A percentile compares a stretch with the other conserved stretches of the same genome.
These are phyloP conservation scores for Sebastes elongatus DNA, from an alignment of 2,797 vertebrate species.

Conservation along the genomic window DNA sequence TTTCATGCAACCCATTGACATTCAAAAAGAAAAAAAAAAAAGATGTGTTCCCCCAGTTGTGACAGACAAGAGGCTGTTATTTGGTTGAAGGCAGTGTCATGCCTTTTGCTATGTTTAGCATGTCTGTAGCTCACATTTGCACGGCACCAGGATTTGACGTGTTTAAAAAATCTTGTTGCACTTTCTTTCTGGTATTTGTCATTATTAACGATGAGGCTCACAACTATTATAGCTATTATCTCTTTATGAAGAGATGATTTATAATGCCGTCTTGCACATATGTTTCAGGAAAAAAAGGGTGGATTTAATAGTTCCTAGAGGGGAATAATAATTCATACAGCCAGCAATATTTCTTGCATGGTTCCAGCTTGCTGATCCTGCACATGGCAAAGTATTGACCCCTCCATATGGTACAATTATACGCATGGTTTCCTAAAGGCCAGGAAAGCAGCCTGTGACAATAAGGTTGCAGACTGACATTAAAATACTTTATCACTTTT, in stretches of 20 bases:
- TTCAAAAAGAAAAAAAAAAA: slow-evolving; percentile 10
- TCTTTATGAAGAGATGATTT: not conserved
- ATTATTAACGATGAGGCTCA: not conserved
- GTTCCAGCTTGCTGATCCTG: slow-evolving; percentile 1
- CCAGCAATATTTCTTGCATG: not conserved
- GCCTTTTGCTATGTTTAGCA: slow-evolving; percentile 6
- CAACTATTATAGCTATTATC: not conserved
- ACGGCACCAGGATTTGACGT: not conserved
- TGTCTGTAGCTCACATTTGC: slow-evolving; percentile 7
- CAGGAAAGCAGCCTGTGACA: not conserved
- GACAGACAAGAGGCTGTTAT: slow-evolving; percentile 22
- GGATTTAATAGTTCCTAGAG: not conserved
- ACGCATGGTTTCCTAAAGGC: not conserved
- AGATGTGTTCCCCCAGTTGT: slow-evolving; percentile 9
- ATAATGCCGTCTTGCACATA: not conserved
- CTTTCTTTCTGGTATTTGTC: not conserved
- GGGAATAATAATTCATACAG: not conserved
- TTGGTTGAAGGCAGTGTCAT: not conserved
- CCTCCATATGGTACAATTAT: not conserved
- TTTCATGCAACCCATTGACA: slow-evolving; percentile 48
- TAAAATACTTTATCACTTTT: not conserved
- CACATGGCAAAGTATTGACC: not conserved
- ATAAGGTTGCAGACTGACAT: not conserved
- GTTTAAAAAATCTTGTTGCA: not conserved
- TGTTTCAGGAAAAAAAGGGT: not conserved